phyloP scores from a whole-genome alignment of 2,888 invertebrate genomes.

The Anagyrus pseudococci region DNA sequence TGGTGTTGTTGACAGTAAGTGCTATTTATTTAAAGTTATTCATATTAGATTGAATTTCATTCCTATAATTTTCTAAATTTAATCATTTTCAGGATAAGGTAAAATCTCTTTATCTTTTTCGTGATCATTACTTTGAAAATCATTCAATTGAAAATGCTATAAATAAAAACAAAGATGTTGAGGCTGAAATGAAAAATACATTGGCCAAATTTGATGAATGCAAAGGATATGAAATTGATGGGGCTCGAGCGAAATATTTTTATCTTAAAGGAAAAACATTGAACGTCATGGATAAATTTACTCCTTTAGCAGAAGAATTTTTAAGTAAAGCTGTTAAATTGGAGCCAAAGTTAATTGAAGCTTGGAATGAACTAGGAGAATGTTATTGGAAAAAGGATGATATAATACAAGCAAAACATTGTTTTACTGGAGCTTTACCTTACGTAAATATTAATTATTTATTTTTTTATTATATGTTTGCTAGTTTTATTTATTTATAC shows the following conservation, averaged over 20 bases:
- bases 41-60: slow-evolving; percentile 11
- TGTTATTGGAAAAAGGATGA: slow-evolving; percentile 89
- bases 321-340: slow-evolving; percentile 85
- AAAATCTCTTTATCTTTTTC: slow-evolving; percentile 70
- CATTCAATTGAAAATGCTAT: slow-evolving; percentile 74
- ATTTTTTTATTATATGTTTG: slow-evolving; percentile 17
- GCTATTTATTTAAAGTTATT: slow-evolving; percentile 9
- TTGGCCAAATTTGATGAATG: slow-evolving; percentile 70
- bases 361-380: slow-evolving; percentile 90
- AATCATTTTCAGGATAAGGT: slow-evolving; percentile 69
- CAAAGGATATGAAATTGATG: slow-evolving; percentile 67
- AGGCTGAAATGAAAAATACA: slow-evolving; percentile 69
- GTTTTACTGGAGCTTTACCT: slow-evolving; percentile 79
- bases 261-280: slow-evolving; percentile 78
- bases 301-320: slow-evolving; percentile 74
- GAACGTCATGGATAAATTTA: slow-evolving; percentile 74
- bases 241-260: slow-evolving; percentile 68
- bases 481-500: slow-evolving; percentile 20
- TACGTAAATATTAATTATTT: slow-evolving; percentile 65
- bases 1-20: slow-evolving; percentile 56
- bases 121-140: slow-evolving; percentile 81
- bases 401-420: slow-evolving; percentile 79
- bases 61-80: slow-evolving; percentile 8
- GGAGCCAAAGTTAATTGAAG: slow-evolving; percentile 79
- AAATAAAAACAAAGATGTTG: slow-evolving; percentile 71